phyloP scores from a whole-genome alignment of 2,797 vertebrate species.

The Miichthys miiuy region DNA sequence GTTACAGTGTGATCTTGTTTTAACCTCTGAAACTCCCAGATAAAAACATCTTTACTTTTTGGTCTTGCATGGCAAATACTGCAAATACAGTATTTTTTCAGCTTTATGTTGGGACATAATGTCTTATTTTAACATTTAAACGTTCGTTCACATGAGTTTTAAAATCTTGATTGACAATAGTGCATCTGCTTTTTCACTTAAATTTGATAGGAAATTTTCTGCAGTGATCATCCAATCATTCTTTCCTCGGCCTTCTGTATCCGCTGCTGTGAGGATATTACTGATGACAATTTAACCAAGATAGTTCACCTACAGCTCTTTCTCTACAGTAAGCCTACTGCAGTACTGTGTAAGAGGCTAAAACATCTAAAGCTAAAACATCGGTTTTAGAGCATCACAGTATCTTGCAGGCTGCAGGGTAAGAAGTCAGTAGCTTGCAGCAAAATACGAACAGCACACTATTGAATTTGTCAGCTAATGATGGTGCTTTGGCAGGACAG shows the following conservation, averaged over 20 bases:
- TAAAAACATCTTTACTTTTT: neutral
- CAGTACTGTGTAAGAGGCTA: no score
- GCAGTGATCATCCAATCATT: no score
- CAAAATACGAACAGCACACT: neutral
- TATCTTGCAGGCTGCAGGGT: neutral
- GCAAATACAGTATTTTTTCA: neutral
- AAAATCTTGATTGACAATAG: no score
- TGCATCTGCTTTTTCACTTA: no score
- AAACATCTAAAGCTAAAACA: neutral
- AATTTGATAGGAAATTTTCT: no score
- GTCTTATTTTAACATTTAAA: neutral
- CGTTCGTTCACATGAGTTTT: neutral
- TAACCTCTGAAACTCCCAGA: neutral
- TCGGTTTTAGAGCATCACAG: neutral
- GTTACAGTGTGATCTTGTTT: neutral
- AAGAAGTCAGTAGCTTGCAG: neutral
- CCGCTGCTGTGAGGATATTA: no score
- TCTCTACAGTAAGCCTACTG: no score
- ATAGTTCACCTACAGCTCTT: no score
- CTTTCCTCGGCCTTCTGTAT: no score
- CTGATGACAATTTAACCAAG: no score
- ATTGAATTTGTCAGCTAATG: conserved; percentile 2
- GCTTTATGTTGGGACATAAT: neutral
- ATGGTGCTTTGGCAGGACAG: neutral
- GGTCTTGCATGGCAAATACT: neutral